Conservation (phyloP, 92 coral and sea anemone genomes). For the Umimayanthus kanabou region DNA sequence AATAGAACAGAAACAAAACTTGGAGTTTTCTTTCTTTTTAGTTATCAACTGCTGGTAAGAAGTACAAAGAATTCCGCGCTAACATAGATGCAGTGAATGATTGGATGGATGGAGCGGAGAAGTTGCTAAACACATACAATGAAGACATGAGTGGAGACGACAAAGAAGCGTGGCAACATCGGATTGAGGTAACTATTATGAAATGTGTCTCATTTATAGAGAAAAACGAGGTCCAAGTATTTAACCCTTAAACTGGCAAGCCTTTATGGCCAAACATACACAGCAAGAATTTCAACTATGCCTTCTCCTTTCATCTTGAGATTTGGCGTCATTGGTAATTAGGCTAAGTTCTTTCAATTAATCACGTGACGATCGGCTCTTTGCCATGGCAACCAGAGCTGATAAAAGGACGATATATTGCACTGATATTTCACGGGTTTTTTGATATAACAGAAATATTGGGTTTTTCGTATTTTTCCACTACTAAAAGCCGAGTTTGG, state of each 20-base stretch:
- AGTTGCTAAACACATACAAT: slow-evolving; percentile 61
- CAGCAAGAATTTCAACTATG: too few relatives aligned
- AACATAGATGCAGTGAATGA: slow-evolving; percentile 77
- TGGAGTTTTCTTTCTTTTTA: slow-evolving; percentile 1
- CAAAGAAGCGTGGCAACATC: background rate
- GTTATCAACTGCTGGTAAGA: slow-evolving; percentile 90
- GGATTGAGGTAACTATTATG: slow-evolving; percentile 10
- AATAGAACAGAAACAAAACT: background rate
- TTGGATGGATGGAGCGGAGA: slow-evolving; percentile 91
- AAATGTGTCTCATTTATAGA: background rate
- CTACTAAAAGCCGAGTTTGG: too few relatives aligned
- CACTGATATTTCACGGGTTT: too few relatives aligned
- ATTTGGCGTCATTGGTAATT: too few relatives aligned
- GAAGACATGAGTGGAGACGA: slow-evolving; percentile 73
- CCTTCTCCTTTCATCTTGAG: too few relatives aligned
- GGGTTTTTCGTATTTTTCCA: too few relatives aligned
- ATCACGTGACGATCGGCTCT: too few relatives aligned
- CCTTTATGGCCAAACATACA: too few relatives aligned
- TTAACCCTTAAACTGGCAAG: background rate
- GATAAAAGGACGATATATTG: too few relatives aligned
- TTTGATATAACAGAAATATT: too few relatives aligned
- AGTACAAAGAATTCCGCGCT: slow-evolving; percentile 69
- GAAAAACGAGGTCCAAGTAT: background rate
- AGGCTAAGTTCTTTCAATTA: too few relatives aligned
- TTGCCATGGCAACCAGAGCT: too few relatives aligned